A percentile compares a stretch with the other conserved stretches of the same genome.
Conservation (phyloP, 2,113 vertebrate species). For the Asarcornis scutulata region DNA sequence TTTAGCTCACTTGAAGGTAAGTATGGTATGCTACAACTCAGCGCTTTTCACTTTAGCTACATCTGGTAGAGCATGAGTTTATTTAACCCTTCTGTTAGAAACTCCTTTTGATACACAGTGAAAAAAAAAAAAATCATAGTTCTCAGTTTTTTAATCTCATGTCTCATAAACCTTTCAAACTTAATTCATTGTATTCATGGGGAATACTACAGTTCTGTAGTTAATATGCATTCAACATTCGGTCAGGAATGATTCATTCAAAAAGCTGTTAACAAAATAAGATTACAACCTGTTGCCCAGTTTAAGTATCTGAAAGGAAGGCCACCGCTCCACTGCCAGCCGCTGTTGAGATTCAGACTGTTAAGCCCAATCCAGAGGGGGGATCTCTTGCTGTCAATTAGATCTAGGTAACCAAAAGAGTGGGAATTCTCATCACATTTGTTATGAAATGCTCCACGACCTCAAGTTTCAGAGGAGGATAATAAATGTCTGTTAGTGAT, state of each 20-base stretch:
- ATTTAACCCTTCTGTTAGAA: not conserved
- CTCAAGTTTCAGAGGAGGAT: not conserved
- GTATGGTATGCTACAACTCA: not conserved
- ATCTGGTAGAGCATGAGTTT: not conserved
- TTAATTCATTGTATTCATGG: not conserved
- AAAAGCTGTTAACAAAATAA: not conserved
- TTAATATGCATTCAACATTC: not conserved
- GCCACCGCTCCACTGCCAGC: constrained; percentile 90
- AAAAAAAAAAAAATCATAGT: not conserved
- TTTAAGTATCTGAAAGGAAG: constrained; percentile 91
- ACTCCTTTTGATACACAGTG: not conserved
- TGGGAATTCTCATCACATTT: not conserved
- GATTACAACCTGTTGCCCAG: constrained; percentile 85
- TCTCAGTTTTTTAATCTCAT: not conserved
- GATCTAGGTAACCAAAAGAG: constrained; percentile 71
- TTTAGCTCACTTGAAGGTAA: not conserved
- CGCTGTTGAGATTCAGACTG: constrained; percentile 83
- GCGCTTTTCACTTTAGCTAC: not conserved
- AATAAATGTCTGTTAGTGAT: not conserved
- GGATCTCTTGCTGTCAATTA: constrained; percentile 75
- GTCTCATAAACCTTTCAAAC: not conserved
- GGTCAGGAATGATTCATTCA: not conserved
- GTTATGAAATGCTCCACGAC: not conserved
- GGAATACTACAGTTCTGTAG: not conserved
- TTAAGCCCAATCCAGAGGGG: constrained; percentile 92